Evolutionary conservation across 2,888 invertebrate genomes (phyloP), one percentile per base, ranked within the genome.

Genomic region (Pristionchus exspectatus): DNA sequence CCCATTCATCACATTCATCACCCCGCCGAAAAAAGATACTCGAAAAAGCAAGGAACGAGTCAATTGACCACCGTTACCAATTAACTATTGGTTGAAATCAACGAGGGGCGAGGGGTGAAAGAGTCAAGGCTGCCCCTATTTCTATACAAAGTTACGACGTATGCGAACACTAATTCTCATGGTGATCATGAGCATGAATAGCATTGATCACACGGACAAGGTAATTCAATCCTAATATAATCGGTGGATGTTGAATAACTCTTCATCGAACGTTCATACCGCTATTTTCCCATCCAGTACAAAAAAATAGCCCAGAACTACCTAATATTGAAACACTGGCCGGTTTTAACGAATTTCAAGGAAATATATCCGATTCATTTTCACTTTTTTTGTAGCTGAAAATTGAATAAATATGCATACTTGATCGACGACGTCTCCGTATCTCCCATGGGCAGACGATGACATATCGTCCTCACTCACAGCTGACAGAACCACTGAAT

Each of bases 381-480:
- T 50, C 44, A 50, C 12, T 10, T 50, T 50, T 50, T 7, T 10
- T 50, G 9, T 50, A 10, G 9, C 9, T n/a, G n/a, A n/a, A n/a
- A 50, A 50, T 50, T 50, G 44, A 10, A 9, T 50, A 12, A 50
- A 50, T 3, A 1, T 50, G 44, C 66, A 66, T 14, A 87, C 87
- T 27, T 87, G 87, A 44, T 87, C 87, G 4, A 87, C 87, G 10
- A 87, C 87, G 24, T 81, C 81, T 54, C 54, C 69, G 27, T 66
- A 69, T 44, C 27, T 69, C 27, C 87, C 30, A n/a, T 33, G 38
- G 56, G 18, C 33, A 12, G 56, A 59, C 12, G 84, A 85, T 30
- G 84, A 85, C 87, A 87, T 87, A 27, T 87, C 87, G 87, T 87
- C 87, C 69, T 87, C 87, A 30, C 50, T 87, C 87, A 87, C 87